These are phyloP conservation scores for Hassar affinis DNA, from an alignment of 2,113 vertebrate genomes.

Conservation along the genomic window DNA sequence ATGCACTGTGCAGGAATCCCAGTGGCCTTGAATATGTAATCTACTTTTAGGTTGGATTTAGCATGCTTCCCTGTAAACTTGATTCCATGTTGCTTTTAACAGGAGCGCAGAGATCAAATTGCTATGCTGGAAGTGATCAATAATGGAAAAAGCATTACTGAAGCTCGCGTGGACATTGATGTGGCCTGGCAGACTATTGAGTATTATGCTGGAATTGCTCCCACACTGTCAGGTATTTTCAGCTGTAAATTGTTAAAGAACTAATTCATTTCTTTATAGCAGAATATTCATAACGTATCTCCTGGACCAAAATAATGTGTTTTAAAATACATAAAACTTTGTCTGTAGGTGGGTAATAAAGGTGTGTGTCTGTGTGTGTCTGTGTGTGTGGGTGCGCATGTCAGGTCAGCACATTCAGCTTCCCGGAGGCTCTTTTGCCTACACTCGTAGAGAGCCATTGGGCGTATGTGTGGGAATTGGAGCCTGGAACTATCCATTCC, in stretches of 20 bases:
- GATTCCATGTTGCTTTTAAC: background rate
- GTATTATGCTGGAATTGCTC: constrained; percentile 89
- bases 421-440: constrained; percentile 84
- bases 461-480: constrained; percentile 95
- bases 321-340: background rate
- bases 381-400: background rate
- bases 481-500: constrained; percentile 94
- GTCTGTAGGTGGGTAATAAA: background rate
- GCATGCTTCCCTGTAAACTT: background rate
- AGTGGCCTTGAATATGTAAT: background rate
- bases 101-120: constrained; percentile 87
- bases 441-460: constrained; percentile 88
- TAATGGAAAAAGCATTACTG: constrained; percentile 91
- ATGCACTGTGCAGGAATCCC: background rate
- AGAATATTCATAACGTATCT: background rate
- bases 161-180: constrained; percentile 84
- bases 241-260: background rate
- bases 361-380: background rate
- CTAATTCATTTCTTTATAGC: background rate
- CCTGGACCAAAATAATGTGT: background rate
- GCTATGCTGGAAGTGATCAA: constrained; percentile 89
- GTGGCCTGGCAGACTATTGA: constrained; percentile 85
- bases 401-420: constrained; percentile 94
- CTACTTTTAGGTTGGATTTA: background rate
- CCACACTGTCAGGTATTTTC: constrained; percentile 80